Conservation (phyloP, 2,113 vertebrate genomes). For the Sinocyclocheilus anshuiensis region DNA sequence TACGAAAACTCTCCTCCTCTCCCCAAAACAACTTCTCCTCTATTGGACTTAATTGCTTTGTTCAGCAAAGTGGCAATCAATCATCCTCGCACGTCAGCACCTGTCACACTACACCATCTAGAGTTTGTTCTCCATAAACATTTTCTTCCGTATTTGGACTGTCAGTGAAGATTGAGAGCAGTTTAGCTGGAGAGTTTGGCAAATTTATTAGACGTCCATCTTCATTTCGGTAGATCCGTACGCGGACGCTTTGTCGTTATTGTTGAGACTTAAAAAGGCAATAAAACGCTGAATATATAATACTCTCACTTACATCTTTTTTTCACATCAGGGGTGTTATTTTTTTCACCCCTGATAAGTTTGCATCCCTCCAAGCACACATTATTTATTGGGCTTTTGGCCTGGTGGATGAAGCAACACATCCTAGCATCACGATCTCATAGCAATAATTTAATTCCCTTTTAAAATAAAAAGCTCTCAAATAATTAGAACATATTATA, state of each 20-base stretch:
- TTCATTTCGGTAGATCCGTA: constrained; percentile 57
- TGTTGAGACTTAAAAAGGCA: constrained; percentile 37
- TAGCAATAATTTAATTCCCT: neutral
- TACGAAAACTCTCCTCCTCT: constrained; percentile 55
- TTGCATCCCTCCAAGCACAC: neutral
- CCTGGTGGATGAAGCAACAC: neutral
- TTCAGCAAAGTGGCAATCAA: constrained; percentile 77
- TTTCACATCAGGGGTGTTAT: too few relatives aligned
- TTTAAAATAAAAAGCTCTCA: neutral
- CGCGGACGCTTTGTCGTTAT: constrained; percentile 37
- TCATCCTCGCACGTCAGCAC: constrained; percentile 68
- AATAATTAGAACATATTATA: neutral
- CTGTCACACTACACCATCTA: constrained; percentile 65
- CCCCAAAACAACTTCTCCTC: constrained; percentile 57
- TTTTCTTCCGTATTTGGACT: constrained; percentile 56
- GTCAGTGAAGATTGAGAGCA: constrained; percentile 55
- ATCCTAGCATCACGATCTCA: neutral
- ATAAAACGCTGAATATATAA: neutral
- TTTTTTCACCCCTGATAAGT: neutral
- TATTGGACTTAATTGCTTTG: constrained; percentile 73
- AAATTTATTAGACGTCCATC: constrained; percentile 62
- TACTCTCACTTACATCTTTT: neutral
- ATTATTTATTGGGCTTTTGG: neutral
- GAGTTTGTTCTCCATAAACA: constrained; percentile 60
- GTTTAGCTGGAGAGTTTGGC: constrained; percentile 45